These are phyloP conservation scores for Benthosema pterotum DNA, from an alignment of 2,797 vertebrate species.

Conservation along the genomic window DNA sequence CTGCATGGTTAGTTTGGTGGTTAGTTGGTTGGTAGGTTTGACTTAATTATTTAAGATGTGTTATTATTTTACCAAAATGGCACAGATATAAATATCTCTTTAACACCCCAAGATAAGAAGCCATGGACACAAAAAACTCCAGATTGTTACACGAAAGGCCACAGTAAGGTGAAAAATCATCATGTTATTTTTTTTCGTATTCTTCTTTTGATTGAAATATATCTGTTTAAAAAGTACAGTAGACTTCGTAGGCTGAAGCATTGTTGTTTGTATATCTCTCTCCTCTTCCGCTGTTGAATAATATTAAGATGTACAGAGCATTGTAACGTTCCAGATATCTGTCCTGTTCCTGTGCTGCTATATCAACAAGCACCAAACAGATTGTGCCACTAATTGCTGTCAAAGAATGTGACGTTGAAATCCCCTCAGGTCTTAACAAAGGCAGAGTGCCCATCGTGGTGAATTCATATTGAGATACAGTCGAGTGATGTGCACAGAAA, in stretches of 20 bases:
- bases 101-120: constrained; percentile 75
- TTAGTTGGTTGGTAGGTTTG: constrained; percentile 28
- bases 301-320: constrained; percentile 77
- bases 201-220: constrained; percentile 66
- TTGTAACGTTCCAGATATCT: constrained; percentile 73
- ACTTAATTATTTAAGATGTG: constrained; percentile 26
- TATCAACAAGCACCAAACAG: constrained; percentile 76
- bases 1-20: too few species aligned
- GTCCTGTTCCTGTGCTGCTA: constrained; percentile 75
- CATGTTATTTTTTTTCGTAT: constrained; percentile 74
- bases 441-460: constrained; percentile 67
- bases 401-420: constrained; percentile 78
- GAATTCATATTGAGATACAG: constrained; percentile 76
- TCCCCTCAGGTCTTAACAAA: constrained; percentile 70
- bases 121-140: constrained; percentile 82
- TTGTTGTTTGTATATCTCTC: constrained; percentile 62
- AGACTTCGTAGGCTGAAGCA: constrained; percentile 64
- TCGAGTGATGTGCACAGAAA: constrained; percentile 44
- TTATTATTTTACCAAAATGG: constrained; percentile 58
- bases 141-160: constrained; percentile 92
- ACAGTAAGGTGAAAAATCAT: constrained; percentile 90
- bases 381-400: constrained; percentile 82
- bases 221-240: constrained; percentile 70
- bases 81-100: constrained; percentile 73
- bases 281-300: constrained; percentile 73